These are phyloP conservation scores for Caenorhabditis japonica DNA, from an alignment of 2,888 invertebrate genomes.

Conservation along the genomic window DNA sequence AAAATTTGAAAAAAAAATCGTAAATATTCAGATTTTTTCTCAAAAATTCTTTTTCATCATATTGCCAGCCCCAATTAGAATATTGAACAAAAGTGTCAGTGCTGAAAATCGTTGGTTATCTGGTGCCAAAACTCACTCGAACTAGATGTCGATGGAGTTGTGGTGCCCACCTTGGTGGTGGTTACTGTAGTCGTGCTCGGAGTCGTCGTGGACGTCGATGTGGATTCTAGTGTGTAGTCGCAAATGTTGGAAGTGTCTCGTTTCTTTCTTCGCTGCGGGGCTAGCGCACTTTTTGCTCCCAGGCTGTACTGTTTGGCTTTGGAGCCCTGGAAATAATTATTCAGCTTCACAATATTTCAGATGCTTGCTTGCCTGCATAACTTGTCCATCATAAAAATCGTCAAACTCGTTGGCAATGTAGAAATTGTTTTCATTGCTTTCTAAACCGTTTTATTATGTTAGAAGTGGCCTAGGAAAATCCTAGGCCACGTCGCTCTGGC, in stretches of 20 bases:
- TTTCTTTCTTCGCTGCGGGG: background rate
- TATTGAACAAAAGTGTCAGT: background rate
- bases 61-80: no score
- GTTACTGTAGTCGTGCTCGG: conserved; percentile 12
- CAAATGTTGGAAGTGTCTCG: conserved; percentile 11
- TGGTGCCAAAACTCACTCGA: conserved; percentile 3
- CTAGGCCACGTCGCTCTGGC: no score
- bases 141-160: conserved; percentile 8
- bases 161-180: conserved; percentile 11
- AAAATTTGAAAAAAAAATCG: no score
- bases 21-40: no score
- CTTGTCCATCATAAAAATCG: conserved; percentile 26
- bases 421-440: background rate
- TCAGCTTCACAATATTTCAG: background rate
- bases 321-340: background rate
- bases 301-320: background rate
- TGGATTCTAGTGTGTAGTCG: conserved; percentile 32
- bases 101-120: no score
- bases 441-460: conserved; percentile 7
- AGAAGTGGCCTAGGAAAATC: no score
- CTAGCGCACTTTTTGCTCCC: background rate
- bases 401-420: conserved; percentile 1
- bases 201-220: conserved; percentile 28
- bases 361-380: conserved; percentile 17
- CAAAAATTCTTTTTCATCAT: no score